Evolutionary conservation across 2,888 invertebrate species (phyloP), one percentile per base, ranked within the genome.

Genomic region (Sericinus montela): DNA sequence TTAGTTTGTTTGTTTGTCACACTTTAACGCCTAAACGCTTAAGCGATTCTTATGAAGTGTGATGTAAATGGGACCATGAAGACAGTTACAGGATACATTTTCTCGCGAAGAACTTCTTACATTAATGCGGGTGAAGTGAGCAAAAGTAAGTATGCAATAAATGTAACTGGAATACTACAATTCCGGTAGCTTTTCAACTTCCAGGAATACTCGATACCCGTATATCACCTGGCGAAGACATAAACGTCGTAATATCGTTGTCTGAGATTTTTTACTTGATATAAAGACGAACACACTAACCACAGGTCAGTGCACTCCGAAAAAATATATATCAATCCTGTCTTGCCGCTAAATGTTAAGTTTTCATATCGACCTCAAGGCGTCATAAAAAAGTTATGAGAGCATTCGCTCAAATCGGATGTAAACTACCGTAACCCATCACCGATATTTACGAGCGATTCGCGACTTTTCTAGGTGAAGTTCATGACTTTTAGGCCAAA

Each of bases 401-500:
- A 58, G 51, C 56, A 56, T 55, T 37, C 29, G 60, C 56, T 58
- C 53, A 51, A 59, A 54, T 49, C 38, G 28, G 36, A 36, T 19
- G 30, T 74, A 75, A 79, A 75, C 74, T 74, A 76, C 75, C 78
- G 78, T 72, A 77, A 75, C 68, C 68, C 66, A 76, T 78, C 72
- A 69, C 56, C 64, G 64, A 72, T 68, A 81, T 82, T 85, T 81
- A 80, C 72, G 80, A 75, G 67, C 65, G 68, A 69, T 71, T 44
- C 36, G 52, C 56, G 57, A 68, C 53, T 62, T 71, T 75, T 75
- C 70, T 84, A 79, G 83, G 80, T 80, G 81, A 86, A 80, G 82
- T 78, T 84, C 76, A 78, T 56, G 62, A 65, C 66, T 71, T 72
- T 71, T 74, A 72, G 80, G 75, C 74, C 78, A 73, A 52, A 59